These are phyloP conservation scores for Anticlea derivata DNA, from an alignment of 2,888 invertebrate species.

Conservation along the genomic window DNA sequence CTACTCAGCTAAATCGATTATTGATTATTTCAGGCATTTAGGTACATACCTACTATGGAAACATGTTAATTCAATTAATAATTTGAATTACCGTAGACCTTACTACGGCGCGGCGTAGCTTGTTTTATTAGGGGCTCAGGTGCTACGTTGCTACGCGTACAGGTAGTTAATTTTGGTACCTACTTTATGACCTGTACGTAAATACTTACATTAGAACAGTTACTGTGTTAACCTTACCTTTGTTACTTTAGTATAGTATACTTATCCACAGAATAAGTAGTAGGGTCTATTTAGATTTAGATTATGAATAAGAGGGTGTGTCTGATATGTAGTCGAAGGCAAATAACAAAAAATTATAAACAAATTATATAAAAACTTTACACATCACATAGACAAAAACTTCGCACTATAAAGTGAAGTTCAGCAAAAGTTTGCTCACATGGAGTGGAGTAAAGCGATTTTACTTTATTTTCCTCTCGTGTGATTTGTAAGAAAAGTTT, in stretches of 20 bases:
- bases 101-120: constrained; percentile 22
- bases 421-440: constrained; percentile 12
- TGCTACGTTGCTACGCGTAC: constrained; percentile 24
- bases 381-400: not conserved
- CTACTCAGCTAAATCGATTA: too few relatives aligned
- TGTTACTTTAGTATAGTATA: too few relatives aligned
- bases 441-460: constrained; percentile 13
- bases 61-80: constrained; percentile 2
- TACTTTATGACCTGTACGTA: constrained; percentile 1
- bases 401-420: not conserved
- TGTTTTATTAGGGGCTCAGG: constrained; percentile 46
- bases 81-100: constrained; percentile 15
- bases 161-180: constrained; percentile 6
- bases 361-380: not conserved
- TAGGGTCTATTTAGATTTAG: too few relatives aligned
- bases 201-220: too few relatives aligned
- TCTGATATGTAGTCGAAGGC: too few relatives aligned
- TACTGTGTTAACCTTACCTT: too few relatives aligned
- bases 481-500: constrained; percentile 28
- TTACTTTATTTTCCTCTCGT: constrained; percentile 17
- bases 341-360: not conserved
- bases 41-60: too few relatives aligned
- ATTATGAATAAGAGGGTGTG: too few relatives aligned
- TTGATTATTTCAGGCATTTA: too few relatives aligned
- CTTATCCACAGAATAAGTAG: too few relatives aligned